Percentiles rank a stretch among this genome's conserved stretches.
phyloP scores from a whole-genome alignment of 2,113 vertebrate species.

The Salvelinus alpinus region DNA sequence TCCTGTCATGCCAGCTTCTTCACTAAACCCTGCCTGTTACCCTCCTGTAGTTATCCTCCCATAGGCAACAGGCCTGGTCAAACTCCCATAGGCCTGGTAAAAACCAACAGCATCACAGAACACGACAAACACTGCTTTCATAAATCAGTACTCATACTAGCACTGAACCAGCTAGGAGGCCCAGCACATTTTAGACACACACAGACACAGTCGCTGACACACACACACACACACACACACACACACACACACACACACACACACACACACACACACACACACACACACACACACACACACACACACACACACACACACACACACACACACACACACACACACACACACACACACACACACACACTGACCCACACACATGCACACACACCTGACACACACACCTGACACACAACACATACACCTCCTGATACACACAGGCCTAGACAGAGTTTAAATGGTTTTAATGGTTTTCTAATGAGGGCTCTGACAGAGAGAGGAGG shows the following conservation, averaged over 20 bases:
- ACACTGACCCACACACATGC: constrained; percentile 1
- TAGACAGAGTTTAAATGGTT: constrained; percentile 30
- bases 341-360: no score
- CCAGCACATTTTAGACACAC: constrained; percentile 14
- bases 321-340: no score
- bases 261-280: no score
- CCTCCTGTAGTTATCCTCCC: no score
- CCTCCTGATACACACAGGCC: constrained; percentile 6
- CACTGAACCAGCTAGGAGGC: constrained; percentile 24
- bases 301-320: no score
- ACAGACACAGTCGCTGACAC: constrained; percentile 1
- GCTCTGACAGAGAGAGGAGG: constrained; percentile 2
- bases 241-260: no score
- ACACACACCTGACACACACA: constrained; percentile 22
- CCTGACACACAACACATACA: no score
- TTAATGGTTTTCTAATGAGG: constrained; percentile 55
- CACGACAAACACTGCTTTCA: constrained; percentile 50
- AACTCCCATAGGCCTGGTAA: constrained; percentile 57
- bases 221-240: constrained; percentile 7
- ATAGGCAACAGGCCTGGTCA: neutral
- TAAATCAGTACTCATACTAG: constrained; percentile 46
- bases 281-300: no score
- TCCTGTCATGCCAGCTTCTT: constrained; percentile 47
- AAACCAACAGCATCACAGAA: constrained; percentile 37
- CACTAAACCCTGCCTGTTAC: constrained; percentile 38